phyloP scores from a whole-genome alignment of 2,888 invertebrate genomes.

The Clostera curtula region DNA sequence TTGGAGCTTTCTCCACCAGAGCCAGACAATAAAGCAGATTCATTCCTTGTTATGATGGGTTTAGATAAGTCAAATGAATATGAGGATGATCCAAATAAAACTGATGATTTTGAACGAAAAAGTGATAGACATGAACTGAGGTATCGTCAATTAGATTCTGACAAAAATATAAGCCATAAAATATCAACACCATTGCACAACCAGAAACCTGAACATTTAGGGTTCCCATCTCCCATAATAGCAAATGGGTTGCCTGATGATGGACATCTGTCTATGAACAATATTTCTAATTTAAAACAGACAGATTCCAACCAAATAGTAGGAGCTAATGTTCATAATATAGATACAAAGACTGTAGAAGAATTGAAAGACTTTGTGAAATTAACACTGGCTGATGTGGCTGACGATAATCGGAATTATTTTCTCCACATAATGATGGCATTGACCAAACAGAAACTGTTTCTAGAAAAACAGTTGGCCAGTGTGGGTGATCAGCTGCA shows the following conservation, averaged over 20 bases:
- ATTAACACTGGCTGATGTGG: slow-evolving; percentile 48
- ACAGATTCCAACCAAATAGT: slow-evolving; percentile 19
- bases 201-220: slow-evolving; percentile 38
- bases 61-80: slow-evolving; percentile 52
- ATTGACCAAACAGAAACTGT: slow-evolving; percentile 62
- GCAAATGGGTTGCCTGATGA: slow-evolving; percentile 43
- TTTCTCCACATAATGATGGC: slow-evolving; percentile 67
- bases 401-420: slow-evolving; percentile 59
- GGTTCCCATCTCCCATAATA: slow-evolving; percentile 43
- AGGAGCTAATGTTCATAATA: too few species aligned
- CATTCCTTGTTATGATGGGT: slow-evolving; percentile 61
- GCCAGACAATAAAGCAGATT: slow-evolving; percentile 49
- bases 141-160: slow-evolving; percentile 39
- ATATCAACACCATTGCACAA: slow-evolving; percentile 57
- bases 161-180: slow-evolving; percentile 54
- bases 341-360: slow-evolving; percentile 40
- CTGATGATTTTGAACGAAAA: slow-evolving; percentile 39
- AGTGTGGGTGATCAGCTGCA: slow-evolving; percentile 49
- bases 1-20: slow-evolving; percentile 29
- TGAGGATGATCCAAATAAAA: slow-evolving; percentile 43
- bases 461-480: slow-evolving; percentile 55
- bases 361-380: slow-evolving; percentile 64
- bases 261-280: slow-evolving; percentile 27
- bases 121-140: slow-evolving; percentile 42
- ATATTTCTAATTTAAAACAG: slow-evolving; percentile 32